Conservation (phyloP, 2,113 vertebrate genomes). For the Pterocles burchelli region DNA sequence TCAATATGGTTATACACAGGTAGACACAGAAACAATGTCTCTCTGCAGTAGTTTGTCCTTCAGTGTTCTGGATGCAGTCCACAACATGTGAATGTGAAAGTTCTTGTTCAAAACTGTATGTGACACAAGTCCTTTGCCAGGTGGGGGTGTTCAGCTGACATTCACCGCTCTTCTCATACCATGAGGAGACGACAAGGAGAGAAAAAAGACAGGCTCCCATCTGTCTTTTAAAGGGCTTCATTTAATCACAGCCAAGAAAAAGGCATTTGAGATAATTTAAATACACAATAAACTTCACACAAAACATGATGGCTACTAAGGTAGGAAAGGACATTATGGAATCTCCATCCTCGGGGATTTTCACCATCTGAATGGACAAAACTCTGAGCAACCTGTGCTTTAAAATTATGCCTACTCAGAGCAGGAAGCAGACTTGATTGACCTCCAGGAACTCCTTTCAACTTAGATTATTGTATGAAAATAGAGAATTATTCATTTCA, state of each 20-base stretch:
- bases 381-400: background rate
- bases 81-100: accelerated
- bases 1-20: background rate
- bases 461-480: background rate
- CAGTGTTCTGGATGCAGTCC: background rate
- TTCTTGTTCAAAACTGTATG: background rate
- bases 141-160: background rate
- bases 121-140: background rate
- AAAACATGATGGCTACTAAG: background rate
- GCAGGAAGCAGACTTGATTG: background rate
- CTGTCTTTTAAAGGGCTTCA: background rate
- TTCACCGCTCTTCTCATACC: accelerated
- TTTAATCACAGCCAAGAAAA: background rate
- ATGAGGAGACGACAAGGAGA: background rate
- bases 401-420: background rate
- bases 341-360: background rate
- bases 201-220: background rate
- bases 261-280: background rate
- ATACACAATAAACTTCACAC: background rate
- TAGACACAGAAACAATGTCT: accelerated
- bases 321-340: accelerated
- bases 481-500: background rate
- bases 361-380: background rate
- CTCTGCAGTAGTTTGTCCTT: background rate
- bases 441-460: background rate